Conservation (phyloP, 2,797 vertebrate species). For the Darevskia nairensis region DNA sequence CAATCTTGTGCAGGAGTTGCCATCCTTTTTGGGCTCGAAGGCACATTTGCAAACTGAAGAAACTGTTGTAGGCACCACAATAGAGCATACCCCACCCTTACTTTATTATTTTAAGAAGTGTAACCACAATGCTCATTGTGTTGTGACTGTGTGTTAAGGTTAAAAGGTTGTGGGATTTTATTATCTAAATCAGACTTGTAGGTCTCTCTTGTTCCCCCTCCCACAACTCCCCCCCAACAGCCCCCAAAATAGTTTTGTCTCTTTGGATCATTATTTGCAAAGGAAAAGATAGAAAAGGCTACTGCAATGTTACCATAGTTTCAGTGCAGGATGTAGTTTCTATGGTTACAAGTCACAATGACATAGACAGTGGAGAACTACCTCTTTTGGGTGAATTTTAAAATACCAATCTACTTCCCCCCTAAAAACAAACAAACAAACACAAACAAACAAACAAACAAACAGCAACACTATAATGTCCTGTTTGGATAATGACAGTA, state of each 20-base stretch:
- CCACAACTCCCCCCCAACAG: not conserved
- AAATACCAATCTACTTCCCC: not conserved
- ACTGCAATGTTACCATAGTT: conserved; percentile 80
- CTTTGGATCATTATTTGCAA: conserved; percentile 70
- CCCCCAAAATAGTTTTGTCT: conserved; percentile 40
- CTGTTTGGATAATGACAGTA: not conserved
- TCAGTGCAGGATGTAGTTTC: conserved; percentile 86
- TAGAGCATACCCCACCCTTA: no score
- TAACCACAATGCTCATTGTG: no score
- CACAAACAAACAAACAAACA: not conserved
- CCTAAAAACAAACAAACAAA: not conserved
- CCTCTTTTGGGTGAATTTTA: conserved; percentile 1
- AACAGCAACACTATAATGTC: not conserved
- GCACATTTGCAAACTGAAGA: no score
- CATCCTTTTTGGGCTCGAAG: no score
- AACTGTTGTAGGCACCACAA: no score
- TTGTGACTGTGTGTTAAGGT: not conserved
- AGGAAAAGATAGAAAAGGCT: conserved; percentile 47
- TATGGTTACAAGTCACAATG: conserved; percentile 82
- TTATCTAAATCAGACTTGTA: not conserved
- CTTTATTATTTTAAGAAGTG: no score
- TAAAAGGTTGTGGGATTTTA: not conserved
- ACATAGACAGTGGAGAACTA: conserved; percentile 71
- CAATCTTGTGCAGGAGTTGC: no score
- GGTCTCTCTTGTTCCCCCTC: not conserved